These are phyloP conservation scores for Sphyrna mokarran DNA, from an alignment of 2,113 vertebrate species.

Conservation along the genomic window DNA sequence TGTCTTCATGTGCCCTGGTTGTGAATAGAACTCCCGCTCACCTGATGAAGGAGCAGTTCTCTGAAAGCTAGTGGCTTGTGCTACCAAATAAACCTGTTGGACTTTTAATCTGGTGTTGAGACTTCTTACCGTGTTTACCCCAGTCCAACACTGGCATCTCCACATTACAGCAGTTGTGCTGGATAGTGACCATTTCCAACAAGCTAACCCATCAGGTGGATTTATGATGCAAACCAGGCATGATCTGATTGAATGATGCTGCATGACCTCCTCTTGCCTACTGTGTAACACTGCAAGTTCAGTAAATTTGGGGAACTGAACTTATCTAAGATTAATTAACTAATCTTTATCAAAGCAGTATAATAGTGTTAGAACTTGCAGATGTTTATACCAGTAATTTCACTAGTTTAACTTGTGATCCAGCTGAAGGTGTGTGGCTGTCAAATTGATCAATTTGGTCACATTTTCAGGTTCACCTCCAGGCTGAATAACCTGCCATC, in stretches of 20 bases:
- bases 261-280: neutral
- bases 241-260: neutral
- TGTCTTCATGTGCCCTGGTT: too few species aligned
- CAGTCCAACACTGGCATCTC: too few species aligned
- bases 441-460: neutral
- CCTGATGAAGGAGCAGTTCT: too few species aligned
- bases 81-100: too few species aligned
- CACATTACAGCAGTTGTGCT: too few species aligned
- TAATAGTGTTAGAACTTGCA: neutral
- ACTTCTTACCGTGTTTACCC: too few species aligned
- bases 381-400: neutral
- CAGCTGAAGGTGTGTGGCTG: neutral
- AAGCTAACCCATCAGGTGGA: neutral
- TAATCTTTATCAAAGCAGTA: neutral
- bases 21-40: too few species aligned
- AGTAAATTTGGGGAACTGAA: neutral
- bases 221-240: neutral
- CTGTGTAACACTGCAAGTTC: neutral
- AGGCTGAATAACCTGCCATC: neutral
- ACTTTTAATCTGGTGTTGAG: too few species aligned
- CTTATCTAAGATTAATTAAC: neutral
- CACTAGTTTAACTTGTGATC: neutral
- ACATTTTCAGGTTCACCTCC: neutral
- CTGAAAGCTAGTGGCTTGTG: too few species aligned
- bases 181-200: too few species aligned